Evolutionary conservation across 2,113 vertebrate species (phyloP).

Genomic region (Carassius auratus): DNA sequence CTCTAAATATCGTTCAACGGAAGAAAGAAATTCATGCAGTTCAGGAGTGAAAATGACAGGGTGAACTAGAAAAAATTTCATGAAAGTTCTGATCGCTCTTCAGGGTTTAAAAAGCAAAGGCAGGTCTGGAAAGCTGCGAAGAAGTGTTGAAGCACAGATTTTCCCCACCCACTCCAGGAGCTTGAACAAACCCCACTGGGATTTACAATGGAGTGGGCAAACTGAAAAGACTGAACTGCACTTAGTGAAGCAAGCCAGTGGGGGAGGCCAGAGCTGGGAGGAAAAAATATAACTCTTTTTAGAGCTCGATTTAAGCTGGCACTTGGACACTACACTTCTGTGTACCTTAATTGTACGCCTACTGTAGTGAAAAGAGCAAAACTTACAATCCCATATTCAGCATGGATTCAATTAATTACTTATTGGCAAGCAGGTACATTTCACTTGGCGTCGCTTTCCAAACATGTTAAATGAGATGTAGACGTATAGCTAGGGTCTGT

Average conservation of each 20-base stretch:
- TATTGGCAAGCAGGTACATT: not conserved
- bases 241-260: constrained; percentile 69
- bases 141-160: constrained; percentile 60
- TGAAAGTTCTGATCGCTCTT: not conserved
- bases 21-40: not conserved
- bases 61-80: not conserved
- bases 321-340: constrained; percentile 76
- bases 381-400: constrained; percentile 18
- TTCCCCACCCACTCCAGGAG: constrained; percentile 50
- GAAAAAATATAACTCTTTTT: constrained; percentile 77
- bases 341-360: constrained; percentile 68
- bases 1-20: not conserved
- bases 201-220: constrained; percentile 79
- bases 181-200: constrained; percentile 66
- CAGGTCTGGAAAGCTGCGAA: constrained; percentile 37
- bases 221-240: constrained; percentile 79
- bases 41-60: not conserved
- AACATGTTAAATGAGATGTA: not conserved
- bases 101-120: not conserved
- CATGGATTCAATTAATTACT: constrained; percentile 37
- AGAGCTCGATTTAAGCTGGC: constrained; percentile 72
- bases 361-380: constrained; percentile 56
- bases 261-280: constrained; percentile 66
- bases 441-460: constrained; percentile 6
- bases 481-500: not conserved